Conservation (phyloP, 2,888 invertebrate species). For the Cheilosia variabilis region DNA sequence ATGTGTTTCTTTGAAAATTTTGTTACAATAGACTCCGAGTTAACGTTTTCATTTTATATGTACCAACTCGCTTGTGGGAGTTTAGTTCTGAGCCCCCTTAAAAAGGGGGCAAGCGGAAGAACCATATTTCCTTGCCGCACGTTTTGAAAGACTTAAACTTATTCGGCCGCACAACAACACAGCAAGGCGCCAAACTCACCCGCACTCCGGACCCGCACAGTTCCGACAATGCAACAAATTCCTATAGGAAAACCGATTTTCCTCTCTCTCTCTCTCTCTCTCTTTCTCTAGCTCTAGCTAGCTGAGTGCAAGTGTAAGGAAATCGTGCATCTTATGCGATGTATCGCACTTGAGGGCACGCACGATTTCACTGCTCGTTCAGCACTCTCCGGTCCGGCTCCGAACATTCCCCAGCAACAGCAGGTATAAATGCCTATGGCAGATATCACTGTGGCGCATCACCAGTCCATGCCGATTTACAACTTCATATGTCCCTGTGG, state of each 20-base stretch:
- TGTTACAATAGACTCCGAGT: too few relatives aligned
- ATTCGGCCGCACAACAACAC: background rate
- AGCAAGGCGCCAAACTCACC: background rate
- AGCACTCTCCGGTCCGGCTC: constrained; percentile 28
- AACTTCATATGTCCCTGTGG: constrained; percentile 66
- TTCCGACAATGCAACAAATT: background rate
- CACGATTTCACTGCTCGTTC: constrained; percentile 77
- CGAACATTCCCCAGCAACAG: constrained; percentile 29
- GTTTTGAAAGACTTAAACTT: too few relatives aligned
- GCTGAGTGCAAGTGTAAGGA: constrained; percentile 72
- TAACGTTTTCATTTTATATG: too few relatives aligned
- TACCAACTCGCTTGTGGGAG: too few relatives aligned
- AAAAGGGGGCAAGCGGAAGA: too few relatives aligned
- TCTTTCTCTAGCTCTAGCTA: background rate
- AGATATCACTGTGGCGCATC: constrained; percentile 63
- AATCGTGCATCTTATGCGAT: constrained; percentile 77
- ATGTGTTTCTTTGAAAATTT: too few relatives aligned
- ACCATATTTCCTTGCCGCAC: too few relatives aligned
- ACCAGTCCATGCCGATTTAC: constrained; percentile 63
- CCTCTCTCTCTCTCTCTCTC: constrained; percentile 32
- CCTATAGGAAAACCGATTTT: constrained; percentile 32
- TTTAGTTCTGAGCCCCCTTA: too few relatives aligned
- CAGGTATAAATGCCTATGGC: constrained; percentile 23
- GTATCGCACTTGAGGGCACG: constrained; percentile 78
- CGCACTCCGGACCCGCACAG: background rate